Base-by-base conservation (phyloP, 1,140 invertebrate genomes). In the Brachionus rotundiformis region DNA sequence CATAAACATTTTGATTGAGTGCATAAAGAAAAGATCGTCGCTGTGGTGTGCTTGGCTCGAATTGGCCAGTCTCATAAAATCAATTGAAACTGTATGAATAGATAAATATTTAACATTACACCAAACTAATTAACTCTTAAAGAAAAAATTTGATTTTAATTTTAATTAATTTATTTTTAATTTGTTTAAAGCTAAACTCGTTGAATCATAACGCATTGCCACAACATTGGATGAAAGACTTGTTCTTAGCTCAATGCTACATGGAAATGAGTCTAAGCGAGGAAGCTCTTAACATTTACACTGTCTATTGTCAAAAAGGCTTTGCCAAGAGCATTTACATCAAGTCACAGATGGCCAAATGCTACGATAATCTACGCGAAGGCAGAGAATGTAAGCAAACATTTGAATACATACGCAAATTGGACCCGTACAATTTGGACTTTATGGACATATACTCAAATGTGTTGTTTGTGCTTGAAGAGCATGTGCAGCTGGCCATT, bases 371-470 rank as follows among this genome's bases (percentile, higher is more conserved):
- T 85, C 92, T 93, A 86, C 91, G 94, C 91, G 54, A 82, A 6
- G 81, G 39, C 25, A 63, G 47, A 23, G 65, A 68, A 16, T 81
- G 76, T 94, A 95, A 1, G 93, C 97, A 82, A 90, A 91, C 92
- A 73, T 98, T 96, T 85, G 91, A 92, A 86, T 90, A 91, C 61
- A 89, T 98, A 16, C 92, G 93, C 83, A 91, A 92, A 84, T 89
- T 91, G 84, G 96, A 98, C 90, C 96, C 96, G 0, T 96, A 92
- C 86, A 90, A 95, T 76, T 87, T 98, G 29, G 95, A 98, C 85
- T 95, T 96, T 86, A 93, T 98, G 90, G 96, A 98, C 89, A 94
- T 93, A 0, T 98, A 94, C 87, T 98, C 95, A n/a, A 97, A 98
- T 90, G 88, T 98, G 54, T 88, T 98, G 6, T 98, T 96, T 87